Percentiles rank a stretch among this genome's conserved stretches.
Conservation (phyloP, 2,797 vertebrate genomes). For the Sternarchorhynchus goeldii region DNA sequence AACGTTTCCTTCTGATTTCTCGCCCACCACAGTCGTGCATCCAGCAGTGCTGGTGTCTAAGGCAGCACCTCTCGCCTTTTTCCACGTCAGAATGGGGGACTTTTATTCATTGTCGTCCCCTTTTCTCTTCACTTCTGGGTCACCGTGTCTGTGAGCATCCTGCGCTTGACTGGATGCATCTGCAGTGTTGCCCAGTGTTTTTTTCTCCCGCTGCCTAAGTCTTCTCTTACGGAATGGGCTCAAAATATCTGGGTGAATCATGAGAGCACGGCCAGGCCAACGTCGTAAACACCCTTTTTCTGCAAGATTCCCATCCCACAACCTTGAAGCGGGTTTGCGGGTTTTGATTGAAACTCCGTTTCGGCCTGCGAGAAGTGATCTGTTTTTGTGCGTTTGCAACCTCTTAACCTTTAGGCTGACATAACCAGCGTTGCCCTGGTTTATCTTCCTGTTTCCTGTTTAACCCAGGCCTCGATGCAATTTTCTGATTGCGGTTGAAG, state of each 20-base stretch:
- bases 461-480: slow-evolving; percentile 42
- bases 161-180: neutral
- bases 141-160: neutral
- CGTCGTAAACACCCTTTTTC: neutral
- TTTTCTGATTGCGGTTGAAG: slow-evolving; percentile 50
- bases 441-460: slow-evolving; percentile 50
- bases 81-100: neutral
- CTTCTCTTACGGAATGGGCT: slow-evolving; percentile 7
- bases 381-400: neutral
- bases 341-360: slow-evolving; percentile 13
- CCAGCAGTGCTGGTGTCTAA: neutral
- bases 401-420: neutral
- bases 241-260: neutral
- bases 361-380: slow-evolving; percentile 3
- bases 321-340: neutral
- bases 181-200: neutral
- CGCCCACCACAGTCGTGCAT: neutral
- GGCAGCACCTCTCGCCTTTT: neutral
- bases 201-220: neutral
- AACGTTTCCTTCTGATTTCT: too few species aligned
- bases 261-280: neutral
- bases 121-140: slow-evolving; percentile 8
- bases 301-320: neutral
- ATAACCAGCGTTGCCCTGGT: slow-evolving; percentile 4
- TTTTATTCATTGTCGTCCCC: slow-evolving; percentile 20